These are phyloP conservation scores for Arvicanthis niloticus DNA, from an alignment of 2,113 vertebrate species.

Conservation along the genomic window DNA sequence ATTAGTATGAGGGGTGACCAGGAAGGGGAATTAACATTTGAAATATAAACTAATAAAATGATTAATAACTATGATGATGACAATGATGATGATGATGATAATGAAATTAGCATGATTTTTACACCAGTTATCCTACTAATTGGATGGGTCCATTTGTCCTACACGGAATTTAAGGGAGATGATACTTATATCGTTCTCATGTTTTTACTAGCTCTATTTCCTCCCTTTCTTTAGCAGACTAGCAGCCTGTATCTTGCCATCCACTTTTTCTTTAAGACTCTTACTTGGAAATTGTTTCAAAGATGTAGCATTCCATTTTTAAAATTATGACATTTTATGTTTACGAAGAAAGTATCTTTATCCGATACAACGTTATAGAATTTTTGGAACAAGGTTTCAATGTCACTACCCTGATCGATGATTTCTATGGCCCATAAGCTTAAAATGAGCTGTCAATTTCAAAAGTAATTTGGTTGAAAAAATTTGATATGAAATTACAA, in stretches of 20 bases:
- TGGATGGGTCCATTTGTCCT: background rate
- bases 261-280: background rate
- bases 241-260: background rate
- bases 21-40: too few relatives aligned
- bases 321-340: background rate
- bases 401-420: background rate
- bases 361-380: background rate
- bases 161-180: background rate
- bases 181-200: background rate
- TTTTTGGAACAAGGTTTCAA: conserved; percentile 36
- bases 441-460: conserved; percentile 30
- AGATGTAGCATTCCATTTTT: background rate
- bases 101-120: background rate
- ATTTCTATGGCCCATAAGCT: background rate
- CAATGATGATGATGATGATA: background rate
- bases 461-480: conserved; percentile 23
- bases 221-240: background rate
- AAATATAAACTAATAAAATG: background rate
- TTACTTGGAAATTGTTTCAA: background rate
- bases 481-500: background rate
- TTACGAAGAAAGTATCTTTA: background rate
- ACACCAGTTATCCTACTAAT: background rate
- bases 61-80: background rate
- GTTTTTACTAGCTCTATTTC: background rate
- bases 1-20: background rate